Evolutionary conservation across 2,888 invertebrate genomes (phyloP).

Genomic region (Ophion costatus): DNA sequence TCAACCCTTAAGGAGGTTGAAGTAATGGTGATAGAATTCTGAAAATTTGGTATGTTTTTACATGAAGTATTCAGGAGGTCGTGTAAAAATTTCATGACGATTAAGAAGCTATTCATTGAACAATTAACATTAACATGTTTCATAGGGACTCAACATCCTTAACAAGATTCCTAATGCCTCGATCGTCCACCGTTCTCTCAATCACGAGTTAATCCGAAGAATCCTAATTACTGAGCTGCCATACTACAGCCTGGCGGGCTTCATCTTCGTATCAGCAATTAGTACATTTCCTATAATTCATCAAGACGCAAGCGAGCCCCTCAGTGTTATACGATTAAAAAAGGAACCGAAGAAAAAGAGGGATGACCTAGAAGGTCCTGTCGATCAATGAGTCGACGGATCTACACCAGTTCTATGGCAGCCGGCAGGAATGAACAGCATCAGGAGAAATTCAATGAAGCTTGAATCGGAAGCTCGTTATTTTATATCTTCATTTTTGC

Average conservation of each 20-base stretch:
- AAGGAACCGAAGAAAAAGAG: neutral
- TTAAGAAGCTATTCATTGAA: too few relatives aligned
- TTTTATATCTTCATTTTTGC: conserved; percentile 21
- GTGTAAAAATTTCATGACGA: too few relatives aligned
- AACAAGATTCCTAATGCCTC: neutral
- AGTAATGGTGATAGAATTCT: too few relatives aligned
- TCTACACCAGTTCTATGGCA: neutral
- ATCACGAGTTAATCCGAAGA: neutral
- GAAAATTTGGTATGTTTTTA: too few relatives aligned
- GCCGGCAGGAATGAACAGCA: neutral
- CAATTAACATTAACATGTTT: too few relatives aligned
- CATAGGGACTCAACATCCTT: too few relatives aligned
- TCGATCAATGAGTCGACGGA: neutral
- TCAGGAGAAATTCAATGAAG: neutral
- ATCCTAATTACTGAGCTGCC: neutral
- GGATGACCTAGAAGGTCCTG: neutral
- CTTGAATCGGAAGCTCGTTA: conserved; percentile 7
- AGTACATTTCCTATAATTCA: neutral
- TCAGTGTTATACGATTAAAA: neutral
- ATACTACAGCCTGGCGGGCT: neutral
- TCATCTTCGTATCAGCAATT: neutral
- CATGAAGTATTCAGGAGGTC: too few relatives aligned
- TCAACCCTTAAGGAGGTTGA: too few relatives aligned
- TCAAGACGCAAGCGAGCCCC: neutral
- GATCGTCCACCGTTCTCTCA: neutral